Conservation (phyloP, 2,113 vertebrate genomes). For the Cisticola juncidis region DNA sequence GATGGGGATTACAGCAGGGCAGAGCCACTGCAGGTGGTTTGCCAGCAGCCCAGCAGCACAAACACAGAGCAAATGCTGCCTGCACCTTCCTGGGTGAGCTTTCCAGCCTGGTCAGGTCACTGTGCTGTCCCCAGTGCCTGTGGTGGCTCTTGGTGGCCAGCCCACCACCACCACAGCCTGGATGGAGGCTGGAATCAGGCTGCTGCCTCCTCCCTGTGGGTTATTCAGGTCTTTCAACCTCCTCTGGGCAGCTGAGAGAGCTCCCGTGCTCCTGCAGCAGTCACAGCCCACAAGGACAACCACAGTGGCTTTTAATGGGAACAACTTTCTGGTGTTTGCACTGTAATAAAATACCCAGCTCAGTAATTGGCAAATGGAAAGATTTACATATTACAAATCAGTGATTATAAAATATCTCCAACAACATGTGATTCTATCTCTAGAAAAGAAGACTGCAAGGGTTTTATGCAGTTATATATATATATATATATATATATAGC, state of each 20-base stretch:
- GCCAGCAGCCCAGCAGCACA: not conserved
- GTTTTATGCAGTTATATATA: not conserved
- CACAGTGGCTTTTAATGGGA: not conserved
- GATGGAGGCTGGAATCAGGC: not conserved
- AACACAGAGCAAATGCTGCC: not conserved
- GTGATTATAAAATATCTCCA: not conserved
- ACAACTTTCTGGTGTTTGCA: not conserved
- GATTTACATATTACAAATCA: not conserved
- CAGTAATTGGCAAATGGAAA: not conserved
- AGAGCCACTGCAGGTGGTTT: not conserved
- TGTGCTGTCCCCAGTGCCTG: fast-evolving
- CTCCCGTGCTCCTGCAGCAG: not conserved
- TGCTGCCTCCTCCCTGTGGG: not conserved
- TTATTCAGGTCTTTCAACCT: not conserved
- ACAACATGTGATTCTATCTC: not conserved
- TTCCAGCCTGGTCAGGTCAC: not conserved
- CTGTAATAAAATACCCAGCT: not conserved
- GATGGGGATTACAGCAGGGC: not conserved
- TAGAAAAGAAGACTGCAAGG: not conserved
- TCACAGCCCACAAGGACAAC: not conserved
- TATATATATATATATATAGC: not conserved
- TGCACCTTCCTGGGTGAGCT: not conserved
- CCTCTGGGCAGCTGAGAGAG: not conserved
- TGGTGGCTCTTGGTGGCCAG: not conserved
- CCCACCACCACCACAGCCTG: not conserved